A percentile compares a stretch with the other conserved stretches of the same genome.
These are phyloP conservation scores for Dicrurus megarhynchus DNA, from an alignment of 2,113 vertebrate species.

Conservation along the genomic window DNA sequence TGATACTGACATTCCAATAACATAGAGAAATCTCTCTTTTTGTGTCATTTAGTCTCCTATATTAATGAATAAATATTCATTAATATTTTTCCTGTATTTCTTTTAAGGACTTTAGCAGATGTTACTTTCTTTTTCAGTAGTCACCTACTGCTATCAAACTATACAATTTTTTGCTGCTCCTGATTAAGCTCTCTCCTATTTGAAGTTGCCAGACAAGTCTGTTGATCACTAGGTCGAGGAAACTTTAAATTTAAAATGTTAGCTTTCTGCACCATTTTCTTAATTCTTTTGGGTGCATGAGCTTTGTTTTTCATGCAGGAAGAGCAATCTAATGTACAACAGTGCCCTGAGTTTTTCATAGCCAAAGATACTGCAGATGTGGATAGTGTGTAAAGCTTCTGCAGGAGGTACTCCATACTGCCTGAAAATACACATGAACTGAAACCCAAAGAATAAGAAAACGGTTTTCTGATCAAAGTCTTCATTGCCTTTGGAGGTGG, in stretches of 20 bases:
- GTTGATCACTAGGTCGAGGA: background rate
- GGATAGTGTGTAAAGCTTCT: background rate
- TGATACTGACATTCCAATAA: background rate
- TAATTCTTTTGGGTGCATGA: background rate
- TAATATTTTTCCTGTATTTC: background rate
- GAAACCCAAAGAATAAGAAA: background rate
- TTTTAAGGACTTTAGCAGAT: background rate
- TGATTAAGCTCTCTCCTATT: background rate
- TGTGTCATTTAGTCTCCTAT: background rate
- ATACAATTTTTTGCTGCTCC: background rate
- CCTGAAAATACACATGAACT: background rate
- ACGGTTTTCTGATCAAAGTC: background rate
- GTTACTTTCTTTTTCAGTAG: background rate
- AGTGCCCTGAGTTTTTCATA: background rate
- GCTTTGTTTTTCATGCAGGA: background rate
- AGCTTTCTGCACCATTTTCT: background rate
- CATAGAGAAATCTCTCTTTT: background rate
- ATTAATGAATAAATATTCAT: background rate
- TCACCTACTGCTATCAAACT: background rate
- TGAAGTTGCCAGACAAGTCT: background rate
- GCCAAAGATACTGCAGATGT: background rate
- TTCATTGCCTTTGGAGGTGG: background rate
- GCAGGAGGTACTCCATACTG: background rate
- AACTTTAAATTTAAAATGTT: background rate
- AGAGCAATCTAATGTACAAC: background rate